phyloP scores from a whole-genome alignment of 2,797 vertebrate genomes.

The Chloroceryle inda region DNA sequence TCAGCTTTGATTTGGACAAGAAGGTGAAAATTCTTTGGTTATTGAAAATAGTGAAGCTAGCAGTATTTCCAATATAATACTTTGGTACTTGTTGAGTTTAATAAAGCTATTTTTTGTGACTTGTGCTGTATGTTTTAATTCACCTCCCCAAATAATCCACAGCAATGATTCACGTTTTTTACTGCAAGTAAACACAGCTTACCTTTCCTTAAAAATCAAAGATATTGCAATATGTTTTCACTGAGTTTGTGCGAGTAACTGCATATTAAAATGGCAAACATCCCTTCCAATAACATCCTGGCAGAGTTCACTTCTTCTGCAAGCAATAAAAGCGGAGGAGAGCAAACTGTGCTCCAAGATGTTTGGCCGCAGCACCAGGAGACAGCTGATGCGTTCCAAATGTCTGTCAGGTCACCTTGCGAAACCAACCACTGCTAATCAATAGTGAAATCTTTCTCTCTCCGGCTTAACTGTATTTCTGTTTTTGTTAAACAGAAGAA shows the following conservation, averaged over 20 bases:
- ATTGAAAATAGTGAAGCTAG: not conserved
- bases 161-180: not conserved
- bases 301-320: conserved; percentile 45
- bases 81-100: not conserved
- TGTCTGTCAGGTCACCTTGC: conserved; percentile 50
- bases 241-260: not conserved
- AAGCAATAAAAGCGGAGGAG: conserved; percentile 45
- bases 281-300: conserved; percentile 59
- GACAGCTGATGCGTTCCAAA: conserved; percentile 56
- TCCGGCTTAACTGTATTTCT: conserved; percentile 28
- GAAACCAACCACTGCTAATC: conserved; percentile 33
- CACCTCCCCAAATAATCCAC: not conserved
- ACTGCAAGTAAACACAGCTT: not conserved
- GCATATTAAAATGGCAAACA: conserved; percentile 53
- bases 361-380: not conserved
- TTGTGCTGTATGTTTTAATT: not conserved
- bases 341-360: conserved; percentile 30
- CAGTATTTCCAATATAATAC: not conserved
- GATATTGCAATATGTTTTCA: conserved; percentile 21
- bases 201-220: conserved; percentile 33
- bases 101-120: not conserved
- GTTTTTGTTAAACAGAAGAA: conserved; percentile 60
- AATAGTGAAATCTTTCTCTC: conserved; percentile 39
- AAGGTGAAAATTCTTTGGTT: not conserved
- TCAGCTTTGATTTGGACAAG: not conserved